Conservation (phyloP, 2,888 invertebrate genomes). For the Sarcophaga rosellei region DNA sequence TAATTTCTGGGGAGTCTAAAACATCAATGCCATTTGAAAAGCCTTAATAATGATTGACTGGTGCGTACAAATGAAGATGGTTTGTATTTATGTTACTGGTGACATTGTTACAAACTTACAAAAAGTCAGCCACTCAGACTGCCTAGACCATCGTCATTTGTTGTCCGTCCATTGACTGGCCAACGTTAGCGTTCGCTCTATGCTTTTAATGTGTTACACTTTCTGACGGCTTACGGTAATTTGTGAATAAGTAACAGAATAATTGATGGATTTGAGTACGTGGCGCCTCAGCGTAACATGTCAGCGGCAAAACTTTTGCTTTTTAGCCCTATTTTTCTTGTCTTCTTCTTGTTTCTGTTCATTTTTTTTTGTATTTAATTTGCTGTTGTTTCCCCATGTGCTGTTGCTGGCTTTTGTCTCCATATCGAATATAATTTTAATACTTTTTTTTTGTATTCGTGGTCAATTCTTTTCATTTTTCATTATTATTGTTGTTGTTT, state of each 20-base stretch:
- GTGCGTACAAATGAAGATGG: constrained; percentile 23
- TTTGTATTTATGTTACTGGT: constrained; percentile 7
- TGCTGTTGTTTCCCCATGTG: neutral
- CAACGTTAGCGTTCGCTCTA: constrained; percentile 29
- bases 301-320: constrained; percentile 67
- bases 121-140: neutral
- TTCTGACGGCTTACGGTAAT: constrained; percentile 77
- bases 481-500: constrained; percentile 63
- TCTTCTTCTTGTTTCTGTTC: constrained; percentile 50
- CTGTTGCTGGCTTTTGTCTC: constrained; percentile 31
- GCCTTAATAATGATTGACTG: constrained; percentile 62
- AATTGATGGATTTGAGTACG: constrained; percentile 78
- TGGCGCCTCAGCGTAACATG: constrained; percentile 75
- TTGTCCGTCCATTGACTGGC: constrained; percentile 1
- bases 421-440: constrained; percentile 6
- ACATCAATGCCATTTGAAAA: constrained; percentile 42
- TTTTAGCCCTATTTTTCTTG: constrained; percentile 57
- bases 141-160: constrained; percentile 14
- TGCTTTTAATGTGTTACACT: constrained; percentile 68
- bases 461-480: constrained; percentile 11
- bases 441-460: constrained; percentile 24
- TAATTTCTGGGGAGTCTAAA: constrained; percentile 42
- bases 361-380: neutral
- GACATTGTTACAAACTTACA: constrained; percentile 16
- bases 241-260: constrained; percentile 72